Evolutionary conservation across 2,888 invertebrate species (phyloP), one percentile per base, ranked within the genome.

Genomic region (Agrochola lota): DNA sequence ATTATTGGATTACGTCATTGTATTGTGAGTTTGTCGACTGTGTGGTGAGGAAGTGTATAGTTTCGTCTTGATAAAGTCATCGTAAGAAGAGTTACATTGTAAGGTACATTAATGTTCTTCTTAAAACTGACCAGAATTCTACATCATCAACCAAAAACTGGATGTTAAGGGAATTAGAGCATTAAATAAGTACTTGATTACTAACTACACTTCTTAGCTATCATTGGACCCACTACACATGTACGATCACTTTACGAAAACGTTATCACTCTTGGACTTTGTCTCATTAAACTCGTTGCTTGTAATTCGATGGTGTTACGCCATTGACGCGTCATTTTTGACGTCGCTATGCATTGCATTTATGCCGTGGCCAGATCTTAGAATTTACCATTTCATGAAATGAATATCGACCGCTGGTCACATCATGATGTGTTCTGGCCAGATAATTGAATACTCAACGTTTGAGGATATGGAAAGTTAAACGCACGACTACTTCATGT

Each of bases 1-100:
- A 69, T 85, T 35, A 73, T 72, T 75, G 63, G 74, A 70, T 82
- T 64, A 67, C 60, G 74, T 71, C 74, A 77, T 72, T 59, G 70
- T 46, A 12, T 71, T 74, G 23, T 66, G 63, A 26, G 6, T 11
- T 11, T 52, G 26, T 59, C 26, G 20, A 60, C 43, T 57, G 2
- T 57, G 59, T 74, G 7, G 30, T n/a, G 8, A 49, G 52, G 26
- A 26, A 62, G 43, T 63, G 1, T 43, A 20, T 71, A 17, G 46
- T 49, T 71, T 23, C 59, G 11, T 23, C 17, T 4, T 55, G 12
- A 15, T 30, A 30, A 0, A 35, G 30, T 26, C 43, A 7, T 11
- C 9, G n/a, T 15, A 2, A 60, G 23, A 23, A 17, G 0, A n/a
- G 9, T 15, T 63, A 5, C 1, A 8, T 43, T 52, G 12, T 62